Percentiles rank a stretch among this genome's conserved stretches.
These are phyloP conservation scores for Dendronephthya gigantea DNA, from an alignment of 64 coral and sea anemone genomes.

Conservation along the genomic window DNA sequence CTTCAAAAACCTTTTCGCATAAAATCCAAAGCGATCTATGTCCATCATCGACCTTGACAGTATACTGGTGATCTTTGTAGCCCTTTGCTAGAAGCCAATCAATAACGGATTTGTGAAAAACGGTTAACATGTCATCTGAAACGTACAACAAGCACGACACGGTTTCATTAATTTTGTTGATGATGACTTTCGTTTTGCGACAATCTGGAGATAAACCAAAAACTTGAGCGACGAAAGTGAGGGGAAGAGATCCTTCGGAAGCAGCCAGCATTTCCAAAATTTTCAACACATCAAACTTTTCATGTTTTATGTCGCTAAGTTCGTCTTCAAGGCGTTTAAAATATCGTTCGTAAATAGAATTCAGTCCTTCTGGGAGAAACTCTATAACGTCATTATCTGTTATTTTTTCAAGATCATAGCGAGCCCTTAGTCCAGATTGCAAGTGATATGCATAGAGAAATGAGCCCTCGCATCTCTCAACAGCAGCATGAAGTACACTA, in stretches of 20 bases:
- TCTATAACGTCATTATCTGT: background rate
- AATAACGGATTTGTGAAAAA: slow-evolving; percentile 43
- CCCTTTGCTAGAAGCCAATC: slow-evolving; percentile 24
- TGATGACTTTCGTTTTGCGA: background rate
- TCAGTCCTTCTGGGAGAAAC: slow-evolving; percentile 28
- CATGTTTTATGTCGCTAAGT: slow-evolving; percentile 6
- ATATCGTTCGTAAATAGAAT: slow-evolving; percentile 29
- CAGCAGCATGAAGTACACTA: background rate
- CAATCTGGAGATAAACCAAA: slow-evolving; percentile 20
- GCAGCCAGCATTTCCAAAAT: slow-evolving; percentile 35
- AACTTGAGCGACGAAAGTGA: slow-evolving; percentile 16
- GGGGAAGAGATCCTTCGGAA: slow-evolving; percentile 22
- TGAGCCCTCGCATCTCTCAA: slow-evolving; percentile 12
- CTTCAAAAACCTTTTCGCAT: background rate
- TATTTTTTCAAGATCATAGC: background rate
- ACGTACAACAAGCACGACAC: slow-evolving; percentile 28
- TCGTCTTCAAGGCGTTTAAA: slow-evolving; percentile 24
- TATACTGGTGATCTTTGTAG: background rate
- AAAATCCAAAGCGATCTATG: background rate
- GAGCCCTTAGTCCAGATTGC: background rate
- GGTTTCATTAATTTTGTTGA: background rate
- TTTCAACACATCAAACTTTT: background rate
- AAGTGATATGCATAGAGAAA: slow-evolving; percentile 30
- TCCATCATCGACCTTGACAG: background rate
- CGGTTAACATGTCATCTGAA: background rate